Percentiles rank a stretch among this genome's conserved stretches.
phyloP scores from a whole-genome alignment of 2,797 vertebrate species.

The Threskiornis aethiopicus region DNA sequence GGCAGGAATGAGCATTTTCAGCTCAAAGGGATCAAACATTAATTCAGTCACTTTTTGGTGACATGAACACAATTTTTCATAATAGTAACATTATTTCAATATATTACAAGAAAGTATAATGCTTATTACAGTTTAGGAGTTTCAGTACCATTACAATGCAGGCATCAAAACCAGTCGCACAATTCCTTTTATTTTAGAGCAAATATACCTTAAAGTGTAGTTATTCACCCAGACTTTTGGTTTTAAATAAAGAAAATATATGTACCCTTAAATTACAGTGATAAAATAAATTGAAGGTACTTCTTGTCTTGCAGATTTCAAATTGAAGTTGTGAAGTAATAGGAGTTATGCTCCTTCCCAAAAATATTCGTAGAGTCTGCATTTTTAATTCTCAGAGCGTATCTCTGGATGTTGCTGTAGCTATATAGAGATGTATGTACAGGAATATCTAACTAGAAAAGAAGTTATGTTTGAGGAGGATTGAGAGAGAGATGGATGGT shows the following conservation, averaged over 20 bases:
- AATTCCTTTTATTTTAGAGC: neutral
- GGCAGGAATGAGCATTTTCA: neutral
- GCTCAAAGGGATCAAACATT: neutral
- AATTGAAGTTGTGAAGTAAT: neutral
- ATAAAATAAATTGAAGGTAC: neutral
- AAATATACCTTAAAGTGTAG: neutral
- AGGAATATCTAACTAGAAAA: neutral
- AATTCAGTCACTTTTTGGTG: neutral
- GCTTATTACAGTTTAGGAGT: neutral
- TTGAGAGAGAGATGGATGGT: neutral
- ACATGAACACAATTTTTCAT: neutral
- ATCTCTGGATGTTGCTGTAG: neutral
- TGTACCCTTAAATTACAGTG: neutral
- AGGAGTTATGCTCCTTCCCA: neutral
- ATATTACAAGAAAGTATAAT: neutral
- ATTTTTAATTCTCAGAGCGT: neutral
- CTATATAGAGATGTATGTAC: neutral
- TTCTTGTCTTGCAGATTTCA: neutral
- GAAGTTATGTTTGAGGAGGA: neutral
- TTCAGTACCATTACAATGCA: neutral
- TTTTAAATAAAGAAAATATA: neutral
- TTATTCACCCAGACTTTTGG: neutral
- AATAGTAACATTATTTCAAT: neutral
- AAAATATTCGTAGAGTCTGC: neutral
- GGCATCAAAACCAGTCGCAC: neutral